These are phyloP conservation scores for Pollenia amentaria DNA, from an alignment of 2,888 invertebrate genomes.

Conservation along the genomic window DNA sequence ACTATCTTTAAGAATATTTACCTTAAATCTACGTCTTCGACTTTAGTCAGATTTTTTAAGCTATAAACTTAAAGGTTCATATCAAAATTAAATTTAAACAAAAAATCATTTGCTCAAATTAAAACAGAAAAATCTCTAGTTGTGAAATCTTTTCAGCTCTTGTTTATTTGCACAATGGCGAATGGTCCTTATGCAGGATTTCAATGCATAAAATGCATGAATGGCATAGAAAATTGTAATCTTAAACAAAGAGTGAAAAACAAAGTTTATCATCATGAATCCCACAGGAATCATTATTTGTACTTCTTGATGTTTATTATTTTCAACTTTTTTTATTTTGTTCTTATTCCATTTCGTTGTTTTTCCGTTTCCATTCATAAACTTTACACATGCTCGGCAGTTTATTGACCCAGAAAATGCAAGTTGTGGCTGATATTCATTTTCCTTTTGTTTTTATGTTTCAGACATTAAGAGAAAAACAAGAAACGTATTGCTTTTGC, in stretches of 20 bases:
- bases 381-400: slow-evolving; percentile 57
- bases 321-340: slow-evolving; percentile 15
- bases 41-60: too few species aligned
- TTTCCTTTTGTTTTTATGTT: background rate
- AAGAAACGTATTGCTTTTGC: background rate
- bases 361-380: slow-evolving; percentile 49
- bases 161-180: slow-evolving; percentile 41
- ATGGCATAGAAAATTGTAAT: slow-evolving; percentile 33
- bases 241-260: slow-evolving; percentile 10
- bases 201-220: slow-evolving; percentile 30
- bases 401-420: slow-evolving; percentile 73
- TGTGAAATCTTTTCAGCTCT: slow-evolving; percentile 8
- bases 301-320: slow-evolving; percentile 35
- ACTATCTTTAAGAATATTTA: too few species aligned
- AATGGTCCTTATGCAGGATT: slow-evolving; percentile 13
- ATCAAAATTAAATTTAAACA: background rate
- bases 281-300: slow-evolving; percentile 62
- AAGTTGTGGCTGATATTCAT: slow-evolving; percentile 56
- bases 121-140: background rate
- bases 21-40: too few species aligned
- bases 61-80: background rate
- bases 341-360: slow-evolving; percentile 8
- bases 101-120: background rate
- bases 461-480: background rate
- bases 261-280: slow-evolving; percentile 45